Evolutionary conservation across 64 coral and sea anemone genomes (phyloP).

Genomic region (Montipora capricornis): DNA sequence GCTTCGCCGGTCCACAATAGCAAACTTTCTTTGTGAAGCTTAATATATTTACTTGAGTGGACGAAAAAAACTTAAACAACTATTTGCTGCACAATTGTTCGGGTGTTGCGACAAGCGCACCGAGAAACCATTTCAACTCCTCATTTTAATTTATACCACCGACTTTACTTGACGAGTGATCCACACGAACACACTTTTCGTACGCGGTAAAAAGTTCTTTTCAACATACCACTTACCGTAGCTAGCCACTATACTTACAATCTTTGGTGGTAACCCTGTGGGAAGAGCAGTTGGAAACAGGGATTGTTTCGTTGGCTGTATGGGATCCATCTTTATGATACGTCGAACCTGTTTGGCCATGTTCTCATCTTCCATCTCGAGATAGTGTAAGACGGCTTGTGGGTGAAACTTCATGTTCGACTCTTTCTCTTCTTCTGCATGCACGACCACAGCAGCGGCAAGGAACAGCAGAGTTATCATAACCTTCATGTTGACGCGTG

Average conservation of each 20-base stretch:
- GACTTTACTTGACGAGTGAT: no score
- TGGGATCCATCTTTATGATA: not conserved
- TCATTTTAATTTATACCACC: no score
- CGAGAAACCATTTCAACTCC: no score
- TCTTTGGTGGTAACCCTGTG: not conserved
- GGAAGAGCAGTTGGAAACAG: not conserved
- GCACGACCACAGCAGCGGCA: not conserved
- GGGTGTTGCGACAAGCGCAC: no score
- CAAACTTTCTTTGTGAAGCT: no score
- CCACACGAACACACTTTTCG: no score
- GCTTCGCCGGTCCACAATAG: no score
- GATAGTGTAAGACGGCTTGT: conserved; percentile 11
- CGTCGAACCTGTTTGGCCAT: conserved; percentile 29
- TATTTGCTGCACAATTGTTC: no score
- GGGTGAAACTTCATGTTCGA: conserved; percentile 19
- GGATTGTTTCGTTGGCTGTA: not conserved
- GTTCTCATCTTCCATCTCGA: conserved; percentile 30
- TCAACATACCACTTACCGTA: no score
- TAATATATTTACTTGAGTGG: no score
- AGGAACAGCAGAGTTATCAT: conserved; percentile 22
- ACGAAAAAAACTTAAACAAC: no score
- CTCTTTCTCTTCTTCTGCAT: not conserved
- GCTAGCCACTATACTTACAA: not conserved
- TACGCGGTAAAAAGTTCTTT: no score
- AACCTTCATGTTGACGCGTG: not conserved